Percentiles rank a stretch among this genome's conserved stretches.
phyloP scores from a whole-genome alignment of 2,797 vertebrate genomes.

The Erpetoichthys calabaricus region DNA sequence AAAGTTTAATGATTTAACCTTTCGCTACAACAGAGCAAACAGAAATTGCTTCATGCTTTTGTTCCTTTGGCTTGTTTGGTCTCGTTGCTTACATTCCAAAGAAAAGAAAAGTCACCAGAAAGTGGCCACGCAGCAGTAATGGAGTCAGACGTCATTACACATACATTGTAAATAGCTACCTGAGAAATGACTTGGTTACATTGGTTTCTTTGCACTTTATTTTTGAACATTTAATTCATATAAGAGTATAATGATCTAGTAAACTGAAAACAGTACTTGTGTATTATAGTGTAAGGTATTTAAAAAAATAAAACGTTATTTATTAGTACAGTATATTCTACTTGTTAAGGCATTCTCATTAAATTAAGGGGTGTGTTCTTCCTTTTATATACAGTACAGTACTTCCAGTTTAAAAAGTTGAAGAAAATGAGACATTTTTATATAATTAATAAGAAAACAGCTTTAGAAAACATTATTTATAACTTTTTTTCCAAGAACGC shows the following conservation, averaged over 20 bases:
- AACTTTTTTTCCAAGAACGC: constrained; percentile 26
- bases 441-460: constrained; percentile 25
- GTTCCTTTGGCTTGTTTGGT: too few relatives aligned
- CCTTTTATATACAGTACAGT: constrained; percentile 26
- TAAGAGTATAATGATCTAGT: constrained; percentile 22
- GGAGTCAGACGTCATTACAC: too few relatives aligned
- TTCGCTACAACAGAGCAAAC: not conserved
- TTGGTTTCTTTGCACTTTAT: constrained; percentile 12
- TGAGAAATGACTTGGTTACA: constrained; percentile 11
- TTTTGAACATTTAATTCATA: constrained; percentile 8
- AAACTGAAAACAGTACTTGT: constrained; percentile 26
- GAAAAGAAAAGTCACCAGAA: too few relatives aligned
- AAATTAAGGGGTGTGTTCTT: constrained; percentile 23
- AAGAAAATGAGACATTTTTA: constrained; percentile 31
- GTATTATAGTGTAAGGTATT: constrained; percentile 24
- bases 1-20: constrained; percentile 1
- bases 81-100: too few relatives aligned
- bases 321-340: constrained; percentile 23
- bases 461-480: constrained; percentile 32
- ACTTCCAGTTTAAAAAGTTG: constrained; percentile 22
- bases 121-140: too few relatives aligned
- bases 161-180: not conserved
- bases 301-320: constrained; percentile 18
- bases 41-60: too few relatives aligned
- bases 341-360: constrained; percentile 24